A percentile compares a stretch with the other conserved stretches of the same genome.
Conservation (phyloP, 1,140 invertebrate species). For the Lordiphosa collinella region DNA sequence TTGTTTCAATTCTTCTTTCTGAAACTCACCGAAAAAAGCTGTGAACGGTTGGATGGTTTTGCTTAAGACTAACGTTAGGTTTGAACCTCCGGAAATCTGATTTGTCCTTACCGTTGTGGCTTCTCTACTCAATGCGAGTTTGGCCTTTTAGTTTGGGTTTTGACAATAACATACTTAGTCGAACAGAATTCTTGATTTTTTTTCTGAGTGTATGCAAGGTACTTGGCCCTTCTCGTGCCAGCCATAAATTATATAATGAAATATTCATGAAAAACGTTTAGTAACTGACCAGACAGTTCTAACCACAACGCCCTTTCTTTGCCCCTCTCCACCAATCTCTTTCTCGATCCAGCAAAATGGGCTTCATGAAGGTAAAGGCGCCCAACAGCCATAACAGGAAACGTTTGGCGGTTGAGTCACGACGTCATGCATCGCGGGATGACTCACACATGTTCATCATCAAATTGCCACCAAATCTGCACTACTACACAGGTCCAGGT, state of each 20-base stretch:
- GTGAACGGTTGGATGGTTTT: no score
- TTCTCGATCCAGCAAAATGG: constrained; percentile 79
- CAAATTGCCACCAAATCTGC: constrained; percentile 88
- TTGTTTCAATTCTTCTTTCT: no score
- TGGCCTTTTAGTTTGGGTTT: no score
- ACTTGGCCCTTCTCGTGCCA: constrained; percentile 17
- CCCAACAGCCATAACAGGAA: constrained; percentile 85
- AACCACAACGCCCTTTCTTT: not conserved
- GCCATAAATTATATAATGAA: constrained; percentile 67
- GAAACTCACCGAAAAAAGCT: no score
- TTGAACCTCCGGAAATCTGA: no score
- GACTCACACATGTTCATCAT: constrained; percentile 91
- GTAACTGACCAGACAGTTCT: constrained; percentile 21
- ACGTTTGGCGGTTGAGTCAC: constrained; percentile 86
- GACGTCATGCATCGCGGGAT: constrained; percentile 83
- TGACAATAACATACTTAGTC: no score
- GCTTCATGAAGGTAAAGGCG: constrained; percentile 82
- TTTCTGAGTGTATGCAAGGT: constrained; percentile 1
- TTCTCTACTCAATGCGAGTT: no score
- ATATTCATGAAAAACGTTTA: constrained; percentile 66
- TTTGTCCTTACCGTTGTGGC: no score
- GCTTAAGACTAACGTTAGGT: no score
- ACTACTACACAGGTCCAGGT: constrained; percentile 86
- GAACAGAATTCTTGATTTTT: no score
- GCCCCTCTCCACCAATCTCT: not conserved